These are phyloP conservation scores for Thermophis baileyi DNA, from an alignment of 2,113 vertebrate genomes.

Conservation along the genomic window DNA sequence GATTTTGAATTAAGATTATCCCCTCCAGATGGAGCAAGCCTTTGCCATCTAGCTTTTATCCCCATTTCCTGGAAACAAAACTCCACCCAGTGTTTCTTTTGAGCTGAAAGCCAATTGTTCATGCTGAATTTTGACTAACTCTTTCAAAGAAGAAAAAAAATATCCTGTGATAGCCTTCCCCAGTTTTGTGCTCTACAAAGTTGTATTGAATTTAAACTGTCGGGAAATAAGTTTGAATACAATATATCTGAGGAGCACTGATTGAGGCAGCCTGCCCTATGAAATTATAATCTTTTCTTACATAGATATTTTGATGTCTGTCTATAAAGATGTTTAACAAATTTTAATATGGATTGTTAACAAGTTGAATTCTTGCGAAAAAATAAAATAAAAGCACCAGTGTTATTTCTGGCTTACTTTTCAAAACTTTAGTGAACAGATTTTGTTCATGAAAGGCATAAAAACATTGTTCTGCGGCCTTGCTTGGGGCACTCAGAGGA, in stretches of 20 bases:
- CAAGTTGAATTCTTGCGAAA: fast-evolving
- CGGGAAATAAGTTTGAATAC: not conserved
- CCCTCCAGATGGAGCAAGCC: conserved; percentile 22
- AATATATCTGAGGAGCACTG: not conserved
- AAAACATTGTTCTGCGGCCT: not conserved
- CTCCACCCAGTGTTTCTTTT: conserved; percentile 3
- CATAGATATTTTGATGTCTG: not conserved
- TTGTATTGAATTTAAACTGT: not conserved
- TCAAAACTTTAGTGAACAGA: not conserved
- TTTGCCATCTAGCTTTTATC: conserved; percentile 27
- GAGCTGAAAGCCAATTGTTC: not conserved
- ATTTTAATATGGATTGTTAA: not conserved
- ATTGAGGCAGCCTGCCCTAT: not conserved
- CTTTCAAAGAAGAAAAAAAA: not conserved
- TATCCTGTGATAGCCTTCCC: not conserved
- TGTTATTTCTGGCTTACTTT: not conserved
- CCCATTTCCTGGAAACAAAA: conserved; percentile 25
- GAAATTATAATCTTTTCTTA: conserved; percentile 9
- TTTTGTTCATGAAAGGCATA: not conserved
- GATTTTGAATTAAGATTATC: conserved; percentile 34
- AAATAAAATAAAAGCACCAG: not conserved
- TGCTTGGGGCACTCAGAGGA: not conserved
- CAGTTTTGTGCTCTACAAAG: not conserved
- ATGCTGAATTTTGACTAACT: conserved; percentile 18
- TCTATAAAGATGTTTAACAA: not conserved